phyloP scores from a whole-genome alignment of 1,140 invertebrate genomes.

The Cydia amplana region DNA sequence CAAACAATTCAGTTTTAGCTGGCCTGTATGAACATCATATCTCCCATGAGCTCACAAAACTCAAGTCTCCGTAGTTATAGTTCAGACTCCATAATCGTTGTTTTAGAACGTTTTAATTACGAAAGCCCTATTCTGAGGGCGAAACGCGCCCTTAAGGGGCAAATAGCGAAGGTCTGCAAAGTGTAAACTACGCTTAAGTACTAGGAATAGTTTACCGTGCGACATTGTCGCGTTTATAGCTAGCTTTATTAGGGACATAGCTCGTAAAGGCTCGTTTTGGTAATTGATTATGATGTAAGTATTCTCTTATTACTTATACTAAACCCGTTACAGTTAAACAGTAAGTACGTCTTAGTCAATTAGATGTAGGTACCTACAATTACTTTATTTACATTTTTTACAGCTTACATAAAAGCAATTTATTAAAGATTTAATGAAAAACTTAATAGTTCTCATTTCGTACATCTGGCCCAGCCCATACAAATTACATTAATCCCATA shows the following conservation, averaged over 20 bases:
- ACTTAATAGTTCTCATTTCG: conserved; percentile 34
- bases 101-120: conserved; percentile 75
- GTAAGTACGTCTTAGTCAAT: background rate
- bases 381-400: background rate
- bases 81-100: conserved; percentile 65
- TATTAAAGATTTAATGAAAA: conserved; percentile 22
- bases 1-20: conserved; percentile 25
- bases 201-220: conserved; percentile 14
- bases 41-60: conserved; percentile 46
- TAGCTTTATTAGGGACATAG: conserved; percentile 36
- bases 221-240: conserved; percentile 46
- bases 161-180: conserved; percentile 48
- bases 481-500: conserved; percentile 50
- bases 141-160: conserved; percentile 66
- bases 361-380: background rate
- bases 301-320: background rate
- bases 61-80: conserved; percentile 44
- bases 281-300: conserved; percentile 28
- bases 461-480: conserved; percentile 42
- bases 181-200: conserved; percentile 63
- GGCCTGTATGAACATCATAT: conserved; percentile 9
- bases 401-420: conserved; percentile 10
- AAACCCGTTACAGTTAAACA: background rate
- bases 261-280: conserved; percentile 27
- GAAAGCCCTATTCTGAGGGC: conserved; percentile 64